Conservation (phyloP, 2,888 invertebrate genomes). For the Chaetoderma sp. region DNA sequence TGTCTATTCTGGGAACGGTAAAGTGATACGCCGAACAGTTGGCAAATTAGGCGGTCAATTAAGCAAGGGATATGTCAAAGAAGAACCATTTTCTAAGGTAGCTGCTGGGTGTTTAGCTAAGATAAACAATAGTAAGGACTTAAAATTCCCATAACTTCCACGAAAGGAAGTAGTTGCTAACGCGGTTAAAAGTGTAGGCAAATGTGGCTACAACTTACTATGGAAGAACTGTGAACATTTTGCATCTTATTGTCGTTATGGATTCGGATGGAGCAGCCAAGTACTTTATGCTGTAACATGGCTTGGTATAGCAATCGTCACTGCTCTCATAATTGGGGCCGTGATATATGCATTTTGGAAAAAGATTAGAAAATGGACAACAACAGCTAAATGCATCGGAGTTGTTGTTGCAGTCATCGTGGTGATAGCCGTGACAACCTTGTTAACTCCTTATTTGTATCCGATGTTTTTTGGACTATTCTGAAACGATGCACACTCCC, state of each 20-base stretch:
- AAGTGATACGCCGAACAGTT: slow-evolving; percentile 42
- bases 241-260: slow-evolving; percentile 66
- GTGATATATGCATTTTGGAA: no score
- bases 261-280: slow-evolving; percentile 70
- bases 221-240: slow-evolving; percentile 68
- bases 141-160: slow-evolving; percentile 36
- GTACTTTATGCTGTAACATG: slow-evolving; percentile 68
- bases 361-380: no score
- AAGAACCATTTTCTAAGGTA: slow-evolving; percentile 42
- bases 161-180: slow-evolving; percentile 54
- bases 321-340: no score
- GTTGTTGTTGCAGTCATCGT: no score
- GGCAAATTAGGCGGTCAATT: slow-evolving; percentile 43
- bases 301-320: no score
- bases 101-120: slow-evolving; percentile 32
- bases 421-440: no score
- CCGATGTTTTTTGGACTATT: no score
- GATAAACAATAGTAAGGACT: slow-evolving; percentile 44
- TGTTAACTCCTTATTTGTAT: no score
- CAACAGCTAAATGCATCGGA: no score
- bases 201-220: slow-evolving; percentile 62
- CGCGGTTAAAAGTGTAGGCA: slow-evolving; percentile 57
- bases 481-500: no score
- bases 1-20: slow-evolving; percentile 40
- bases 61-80: slow-evolving; percentile 41